Evolutionary conservation across 2,888 invertebrate species (phyloP), one percentile per base, ranked within the genome.

Genomic region (Microchrysa polita): DNA sequence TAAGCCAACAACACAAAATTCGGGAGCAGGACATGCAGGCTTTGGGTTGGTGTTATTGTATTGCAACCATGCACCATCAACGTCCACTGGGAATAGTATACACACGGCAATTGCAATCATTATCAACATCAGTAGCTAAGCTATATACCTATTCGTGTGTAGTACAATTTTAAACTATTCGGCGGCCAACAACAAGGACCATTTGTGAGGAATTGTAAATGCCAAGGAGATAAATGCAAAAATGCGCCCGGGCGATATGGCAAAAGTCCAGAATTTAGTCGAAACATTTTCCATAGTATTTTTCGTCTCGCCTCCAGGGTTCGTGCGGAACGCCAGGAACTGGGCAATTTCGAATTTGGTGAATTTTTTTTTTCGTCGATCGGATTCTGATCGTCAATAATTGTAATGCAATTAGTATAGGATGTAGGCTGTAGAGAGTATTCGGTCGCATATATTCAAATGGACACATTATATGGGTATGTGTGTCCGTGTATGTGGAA

Each of bases 131-230:
- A 34, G 27, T 7, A 34, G 27, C 27, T 34, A n/a, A n/a, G n/a
- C n/a, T n/a, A n/a, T n/a, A n/a, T n/a, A n/a, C n/a, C n/a, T n/a
- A n/a, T n/a, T n/a, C n/a, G n/a, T n/a, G n/a, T n/a, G n/a, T n/a
- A 34, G 27, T 23, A n/a, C 60, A 60, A 27, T 60, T 27, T n/a
- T 34, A 60, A 14, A 60, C 27, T 27, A 12, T 22, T 34, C 27
- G n/a, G 7, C 9, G 5, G 34, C 7, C 55, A 55, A 55, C 55
- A 20, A 16, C 60, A 60, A 60, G 20, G 34, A 60, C 60, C 20
- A 27, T 27, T 60, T 60, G n/a, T n/a, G 60, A 60, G 60, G 16
- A 60, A 60, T 60, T 60, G 60, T 60, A 60, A 60, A 60, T 60
- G 60, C 34, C 34, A 60, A 27, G 27, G 60, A 60, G 27, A 60